Percentiles rank a stretch among this genome's conserved stretches.
These are phyloP conservation scores for Drosophila lowei DNA, from an alignment of 1,140 invertebrate genomes.

Conservation along the genomic window DNA sequence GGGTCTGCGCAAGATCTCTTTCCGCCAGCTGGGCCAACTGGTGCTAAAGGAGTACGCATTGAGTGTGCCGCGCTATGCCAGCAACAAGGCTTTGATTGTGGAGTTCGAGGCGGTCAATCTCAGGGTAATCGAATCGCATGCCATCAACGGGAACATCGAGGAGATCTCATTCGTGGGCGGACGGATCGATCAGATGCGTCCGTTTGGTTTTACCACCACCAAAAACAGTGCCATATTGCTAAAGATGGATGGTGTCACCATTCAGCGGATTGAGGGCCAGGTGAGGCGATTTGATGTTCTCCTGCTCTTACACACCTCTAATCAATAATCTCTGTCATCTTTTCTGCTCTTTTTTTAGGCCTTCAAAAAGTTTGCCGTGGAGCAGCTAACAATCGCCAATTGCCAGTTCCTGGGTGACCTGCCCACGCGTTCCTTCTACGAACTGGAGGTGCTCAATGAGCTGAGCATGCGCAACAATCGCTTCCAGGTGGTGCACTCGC, in stretches of 20 bases:
- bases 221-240: constrained; percentile 77
- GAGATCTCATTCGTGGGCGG: constrained; percentile 87
- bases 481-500: constrained; percentile 84
- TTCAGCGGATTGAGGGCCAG: constrained; percentile 87
- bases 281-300: constrained; percentile 29
- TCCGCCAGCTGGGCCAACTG: constrained; percentile 84
- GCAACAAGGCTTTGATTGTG: constrained; percentile 74
- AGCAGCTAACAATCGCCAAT: constrained; percentile 85
- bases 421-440: constrained; percentile 89
- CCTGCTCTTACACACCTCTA: too few species aligned
- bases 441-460: constrained; percentile 87
- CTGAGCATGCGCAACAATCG: constrained; percentile 87
- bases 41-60: constrained; percentile 79
- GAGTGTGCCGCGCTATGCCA: constrained; percentile 63
- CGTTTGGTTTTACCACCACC: constrained; percentile 89
- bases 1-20: constrained; percentile 83
- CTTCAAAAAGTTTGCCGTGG: constrained; percentile 90
- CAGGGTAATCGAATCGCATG: constrained; percentile 86
- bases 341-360: constrained; percentile 83
- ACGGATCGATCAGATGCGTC: constrained; percentile 85
- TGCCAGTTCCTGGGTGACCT: constrained; percentile 84
- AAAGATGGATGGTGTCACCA: constrained; percentile 69
- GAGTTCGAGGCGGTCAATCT: constrained; percentile 83
- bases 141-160: constrained; percentile 88
- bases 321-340: too few species aligned